Base-by-base conservation (phyloP, 2,888 invertebrate genomes). In the Desoria tigrina region DNA sequence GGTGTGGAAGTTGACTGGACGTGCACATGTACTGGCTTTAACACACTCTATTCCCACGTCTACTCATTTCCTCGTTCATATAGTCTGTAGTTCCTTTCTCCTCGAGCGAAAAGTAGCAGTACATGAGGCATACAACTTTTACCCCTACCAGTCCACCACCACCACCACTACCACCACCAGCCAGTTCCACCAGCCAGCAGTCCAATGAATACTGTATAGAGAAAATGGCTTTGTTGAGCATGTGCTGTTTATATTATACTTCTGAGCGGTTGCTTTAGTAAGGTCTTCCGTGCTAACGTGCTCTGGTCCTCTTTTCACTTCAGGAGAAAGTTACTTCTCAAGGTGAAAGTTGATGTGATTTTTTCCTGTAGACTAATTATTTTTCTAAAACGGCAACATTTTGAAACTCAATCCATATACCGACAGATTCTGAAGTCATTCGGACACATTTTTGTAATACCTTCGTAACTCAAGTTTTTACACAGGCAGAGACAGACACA, bases 201-300 rank as follows among this genome's bases (percentile, higher is more conserved):
- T n/a, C 21, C 45, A 6, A 45, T 45, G 45, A 45, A 21, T 45
- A 18, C 16, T 45, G 21, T 45, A 45, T 45, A 27, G 58, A 68
- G 62, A 71, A 71, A 70, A 66, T 71, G 72, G 66, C 61, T 67
- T 66, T 68, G 70, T 71, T 69, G 76, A 74, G 76, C 76, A 76
- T 76, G 76, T 74, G 74, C 76, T 76, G 75, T 74, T 73, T 75
- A 74, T 73, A 73, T 71, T 58, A 68, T 66, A 69, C 61, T 61
- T 51, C 50, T 54, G 51, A 57, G 62, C 67, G 61, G 64, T 60
- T 61, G 65, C 32, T 50, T 37, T 23, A 51, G 62, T 57, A 60
- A 62, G 59, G 56, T 62, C 63, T 68, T 65, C 39, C 58, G 58
- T 61, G 61, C 62, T 68, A 72, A 68, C 69, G 65, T 69, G 66